Percentiles rank a stretch among this genome's conserved stretches.
phyloP scores from a whole-genome alignment of 2,888 invertebrate species.

The Melieria crassipennis region DNA sequence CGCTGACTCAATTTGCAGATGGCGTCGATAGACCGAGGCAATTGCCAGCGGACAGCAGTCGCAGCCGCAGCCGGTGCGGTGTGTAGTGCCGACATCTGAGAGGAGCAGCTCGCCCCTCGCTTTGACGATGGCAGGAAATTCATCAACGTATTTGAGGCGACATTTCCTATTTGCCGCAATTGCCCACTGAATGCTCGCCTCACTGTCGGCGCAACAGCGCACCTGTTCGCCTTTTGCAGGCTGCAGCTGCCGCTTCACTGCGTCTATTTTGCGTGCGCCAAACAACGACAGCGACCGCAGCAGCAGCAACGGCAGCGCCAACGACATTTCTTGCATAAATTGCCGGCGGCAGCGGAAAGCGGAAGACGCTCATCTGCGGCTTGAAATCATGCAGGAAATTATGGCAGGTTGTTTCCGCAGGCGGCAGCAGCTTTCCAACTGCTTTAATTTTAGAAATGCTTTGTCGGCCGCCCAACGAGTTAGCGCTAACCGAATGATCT shows the following conservation, averaged over 20 bases:
- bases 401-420: constrained; percentile 28
- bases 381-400: constrained; percentile 33
- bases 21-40: neutral
- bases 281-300: too few relatives aligned
- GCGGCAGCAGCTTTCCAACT: neutral
- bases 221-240: neutral
- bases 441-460: too few relatives aligned
- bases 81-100: too few relatives aligned
- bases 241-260: neutral
- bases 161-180: constrained; percentile 20
- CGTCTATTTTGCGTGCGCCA: neutral
- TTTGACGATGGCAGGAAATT: constrained; percentile 18
- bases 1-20: neutral
- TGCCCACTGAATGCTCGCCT: neutral
- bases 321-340: constrained; percentile 12
- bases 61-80: neutral
- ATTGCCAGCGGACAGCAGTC: neutral
- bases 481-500: too few relatives aligned
- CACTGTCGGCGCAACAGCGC: neutral
- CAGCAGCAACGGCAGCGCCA: neutral
- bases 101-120: too few relatives aligned
- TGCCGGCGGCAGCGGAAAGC: constrained; percentile 37
- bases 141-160: constrained; percentile 22
- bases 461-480: too few relatives aligned
- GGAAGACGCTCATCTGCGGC: constrained; percentile 49